phyloP scores from a whole-genome alignment of 2,113 vertebrate genomes.

The Zosterops borbonicus region DNA sequence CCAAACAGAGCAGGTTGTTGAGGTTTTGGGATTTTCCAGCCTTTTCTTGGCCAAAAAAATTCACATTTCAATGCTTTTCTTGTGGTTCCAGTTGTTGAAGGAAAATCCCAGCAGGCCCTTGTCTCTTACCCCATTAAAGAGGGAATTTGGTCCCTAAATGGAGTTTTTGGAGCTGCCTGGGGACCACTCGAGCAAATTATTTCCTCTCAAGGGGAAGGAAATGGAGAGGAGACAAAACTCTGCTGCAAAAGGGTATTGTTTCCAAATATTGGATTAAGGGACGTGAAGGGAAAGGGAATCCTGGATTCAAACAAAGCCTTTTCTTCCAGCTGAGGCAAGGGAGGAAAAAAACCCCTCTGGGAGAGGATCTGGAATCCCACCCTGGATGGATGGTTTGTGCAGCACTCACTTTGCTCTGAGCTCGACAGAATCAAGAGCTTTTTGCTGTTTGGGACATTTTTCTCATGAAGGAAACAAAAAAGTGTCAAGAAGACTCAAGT shows the following conservation, averaged over 20 bases:
- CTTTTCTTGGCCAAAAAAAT: neutral
- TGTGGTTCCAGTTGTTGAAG: neutral
- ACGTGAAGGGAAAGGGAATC: neutral
- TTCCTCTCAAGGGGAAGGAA: neutral
- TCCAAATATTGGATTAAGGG: neutral
- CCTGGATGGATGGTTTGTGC: neutral
- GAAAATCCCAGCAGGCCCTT: neutral
- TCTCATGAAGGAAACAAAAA: neutral
- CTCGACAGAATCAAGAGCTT: neutral
- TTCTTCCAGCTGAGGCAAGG: neutral
- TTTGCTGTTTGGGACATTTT: neutral
- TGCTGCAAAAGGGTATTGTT: neutral
- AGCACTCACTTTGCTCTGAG: neutral
- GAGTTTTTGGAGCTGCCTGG: neutral
- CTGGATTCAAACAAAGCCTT: neutral
- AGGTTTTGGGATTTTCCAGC: neutral
- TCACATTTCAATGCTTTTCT: neutral
- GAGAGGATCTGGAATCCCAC: neutral
- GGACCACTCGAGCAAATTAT: accelerated
- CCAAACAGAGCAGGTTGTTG: accelerated
- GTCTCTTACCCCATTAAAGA: neutral
- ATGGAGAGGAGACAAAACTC: neutral
- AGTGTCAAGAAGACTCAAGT: neutral
- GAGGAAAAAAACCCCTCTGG: neutral
- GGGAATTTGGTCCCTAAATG: neutral